Conservation (phyloP, 2,113 vertebrate species). For the Mungos mungo region DNA sequence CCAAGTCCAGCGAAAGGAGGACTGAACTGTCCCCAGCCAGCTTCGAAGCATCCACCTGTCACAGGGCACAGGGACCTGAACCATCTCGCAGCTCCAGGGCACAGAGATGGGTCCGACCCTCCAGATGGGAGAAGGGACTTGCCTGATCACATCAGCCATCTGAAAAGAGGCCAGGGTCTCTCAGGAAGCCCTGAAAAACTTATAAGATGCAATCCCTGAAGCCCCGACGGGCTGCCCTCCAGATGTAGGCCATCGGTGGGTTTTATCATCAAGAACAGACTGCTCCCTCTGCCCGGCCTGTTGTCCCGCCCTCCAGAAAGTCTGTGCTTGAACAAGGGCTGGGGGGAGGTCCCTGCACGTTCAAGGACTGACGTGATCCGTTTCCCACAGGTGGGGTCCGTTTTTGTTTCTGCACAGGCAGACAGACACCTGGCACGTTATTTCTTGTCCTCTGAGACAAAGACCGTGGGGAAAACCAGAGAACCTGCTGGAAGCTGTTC, state of each 20-base stretch:
- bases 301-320: not conserved
- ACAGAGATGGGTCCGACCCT: not conserved
- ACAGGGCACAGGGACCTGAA: not conserved
- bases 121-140: not conserved
- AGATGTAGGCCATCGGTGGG: not conserved
- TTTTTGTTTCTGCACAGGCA: not conserved
- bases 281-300: not conserved
- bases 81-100: not conserved
- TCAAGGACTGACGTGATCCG: not conserved
- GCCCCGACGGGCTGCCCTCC: not conserved
- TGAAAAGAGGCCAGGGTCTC: not conserved
- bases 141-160: too few species aligned
- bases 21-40: not conserved
- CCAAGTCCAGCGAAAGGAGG: too few species aligned
- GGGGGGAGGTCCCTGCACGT: too few species aligned
- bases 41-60: not conserved
- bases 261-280: not conserved
- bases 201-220: not conserved
- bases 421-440: accelerated
- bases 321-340: not conserved
- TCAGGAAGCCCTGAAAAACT: not conserved
- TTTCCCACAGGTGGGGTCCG: not conserved
- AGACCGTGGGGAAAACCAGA: not conserved
- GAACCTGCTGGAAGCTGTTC: not conserved
- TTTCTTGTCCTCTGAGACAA: not conserved